phyloP scores from a whole-genome alignment of 2,113 vertebrate species.

The Lagopus muta region DNA sequence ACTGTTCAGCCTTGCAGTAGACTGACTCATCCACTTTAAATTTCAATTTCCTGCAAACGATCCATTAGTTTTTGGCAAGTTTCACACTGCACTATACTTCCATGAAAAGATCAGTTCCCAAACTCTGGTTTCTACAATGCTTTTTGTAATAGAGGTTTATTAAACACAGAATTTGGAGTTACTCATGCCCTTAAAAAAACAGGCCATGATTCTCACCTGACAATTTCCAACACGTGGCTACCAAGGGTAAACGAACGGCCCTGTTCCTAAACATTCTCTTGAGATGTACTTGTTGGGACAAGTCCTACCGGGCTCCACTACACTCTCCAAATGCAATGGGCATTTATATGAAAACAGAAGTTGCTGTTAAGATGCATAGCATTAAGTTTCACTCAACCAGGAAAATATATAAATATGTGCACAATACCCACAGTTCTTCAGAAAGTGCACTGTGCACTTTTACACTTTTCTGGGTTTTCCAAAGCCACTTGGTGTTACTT shows the following conservation, averaged over 20 bases:
- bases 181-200: not conserved
- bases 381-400: not conserved
- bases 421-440: not conserved
- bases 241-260: not conserved
- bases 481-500: not conserved
- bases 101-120: slow-evolving; percentile 55
- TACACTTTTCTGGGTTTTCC: not conserved
- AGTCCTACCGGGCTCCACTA: not conserved
- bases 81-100: slow-evolving; percentile 34
- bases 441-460: not conserved
- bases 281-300: not conserved
- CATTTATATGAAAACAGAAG: not conserved
- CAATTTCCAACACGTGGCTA: not conserved
- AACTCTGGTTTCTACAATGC: not conserved
- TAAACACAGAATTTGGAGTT: not conserved
- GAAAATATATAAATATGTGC: not conserved
- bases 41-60: slow-evolving; percentile 78
- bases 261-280: not conserved
- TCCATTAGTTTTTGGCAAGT: slow-evolving; percentile 76
- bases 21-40: slow-evolving; percentile 80
- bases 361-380: not conserved
- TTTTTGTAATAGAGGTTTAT: slow-evolving; percentile 12
- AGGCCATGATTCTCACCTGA: not conserved
- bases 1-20: slow-evolving; percentile 73
- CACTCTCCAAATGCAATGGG: not conserved